A percentile compares a stretch with the other conserved stretches of the same genome.
Evolutionary conservation across 2,888 invertebrate species (phyloP).

Genomic region (Operophtera brumata): DNA sequence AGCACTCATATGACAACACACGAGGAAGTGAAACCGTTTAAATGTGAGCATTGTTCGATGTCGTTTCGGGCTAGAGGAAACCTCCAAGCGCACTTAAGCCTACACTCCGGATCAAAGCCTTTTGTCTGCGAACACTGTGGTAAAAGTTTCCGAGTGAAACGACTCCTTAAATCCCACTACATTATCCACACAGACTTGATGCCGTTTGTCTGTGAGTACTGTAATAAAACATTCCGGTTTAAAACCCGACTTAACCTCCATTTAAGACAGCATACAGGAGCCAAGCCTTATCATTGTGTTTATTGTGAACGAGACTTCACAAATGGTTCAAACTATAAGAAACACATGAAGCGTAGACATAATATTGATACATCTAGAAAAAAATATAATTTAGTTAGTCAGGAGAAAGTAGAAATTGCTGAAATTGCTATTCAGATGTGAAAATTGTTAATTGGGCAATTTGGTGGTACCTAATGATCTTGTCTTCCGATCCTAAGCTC

Average conservation of each 20-base stretch:
- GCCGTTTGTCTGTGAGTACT: slow-evolving; percentile 68
- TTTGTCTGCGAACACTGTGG: slow-evolving; percentile 75
- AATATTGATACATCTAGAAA: slow-evolving; percentile 67
- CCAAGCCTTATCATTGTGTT: slow-evolving; percentile 67
- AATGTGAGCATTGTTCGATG: slow-evolving; percentile 70
- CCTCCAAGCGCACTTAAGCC: slow-evolving; percentile 63
- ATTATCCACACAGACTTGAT: slow-evolving; percentile 72
- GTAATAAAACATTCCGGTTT: slow-evolving; percentile 70
- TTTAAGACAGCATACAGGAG: slow-evolving; percentile 72
- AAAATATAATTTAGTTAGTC: slow-evolving; percentile 45
- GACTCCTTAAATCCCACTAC: slow-evolving; percentile 73
- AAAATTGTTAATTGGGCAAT: background rate
- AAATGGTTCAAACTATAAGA: slow-evolving; percentile 74
- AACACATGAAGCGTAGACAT: slow-evolving; percentile 73
- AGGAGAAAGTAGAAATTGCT: slow-evolving; percentile 32
- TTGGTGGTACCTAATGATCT: no score
- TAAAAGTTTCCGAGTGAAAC: slow-evolving; percentile 68
- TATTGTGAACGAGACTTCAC: slow-evolving; percentile 71
- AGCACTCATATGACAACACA: slow-evolving; percentile 69
- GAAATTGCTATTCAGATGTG: slow-evolving; percentile 8
- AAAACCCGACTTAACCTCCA: slow-evolving; percentile 71
- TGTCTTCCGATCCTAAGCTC: no score
- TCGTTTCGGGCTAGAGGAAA: slow-evolving; percentile 70
- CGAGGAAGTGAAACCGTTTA: slow-evolving; percentile 65
- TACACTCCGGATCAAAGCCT: slow-evolving; percentile 67